phyloP scores from a whole-genome alignment of 2,888 invertebrate species.

The Acleris cristana region DNA sequence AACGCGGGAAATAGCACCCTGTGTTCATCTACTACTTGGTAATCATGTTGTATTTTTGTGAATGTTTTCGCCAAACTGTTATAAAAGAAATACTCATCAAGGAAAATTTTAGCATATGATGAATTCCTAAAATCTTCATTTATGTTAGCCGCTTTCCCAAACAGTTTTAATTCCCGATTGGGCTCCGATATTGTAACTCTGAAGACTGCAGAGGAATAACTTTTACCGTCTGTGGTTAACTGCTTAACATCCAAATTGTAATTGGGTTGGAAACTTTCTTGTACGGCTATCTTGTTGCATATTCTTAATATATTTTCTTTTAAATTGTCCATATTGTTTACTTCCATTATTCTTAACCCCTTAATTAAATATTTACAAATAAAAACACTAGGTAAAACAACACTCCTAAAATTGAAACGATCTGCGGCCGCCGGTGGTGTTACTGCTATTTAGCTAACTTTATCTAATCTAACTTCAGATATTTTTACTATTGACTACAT shows the following conservation, averaged over 20 bases:
- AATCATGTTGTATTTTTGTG: slow-evolving; percentile 23
- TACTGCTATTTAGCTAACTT: no score
- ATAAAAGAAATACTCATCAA: slow-evolving; percentile 29
- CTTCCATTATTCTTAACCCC: background rate
- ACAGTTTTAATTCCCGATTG: slow-evolving; percentile 25
- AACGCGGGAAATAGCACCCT: slow-evolving; percentile 29
- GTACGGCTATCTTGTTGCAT: slow-evolving; percentile 16
- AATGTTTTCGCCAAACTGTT: slow-evolving; percentile 18
- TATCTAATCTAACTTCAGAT: background rate
- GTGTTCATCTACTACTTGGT: slow-evolving; percentile 19
- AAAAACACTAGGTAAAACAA: no score
- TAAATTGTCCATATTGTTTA: slow-evolving; percentile 13
- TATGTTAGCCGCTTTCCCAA: slow-evolving; percentile 28
- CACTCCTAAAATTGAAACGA: no score
- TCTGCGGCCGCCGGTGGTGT: no score
- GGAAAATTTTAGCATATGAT: slow-evolving; percentile 11
- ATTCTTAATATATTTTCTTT: slow-evolving; percentile 9
- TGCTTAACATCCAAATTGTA: slow-evolving; percentile 13
- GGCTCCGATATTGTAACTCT: slow-evolving; percentile 12
- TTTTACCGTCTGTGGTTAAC: slow-evolving; percentile 7
- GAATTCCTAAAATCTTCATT: slow-evolving; percentile 17
- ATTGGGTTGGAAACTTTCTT: slow-evolving; percentile 5
- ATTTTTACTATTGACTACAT: background rate
- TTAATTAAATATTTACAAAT: background rate
- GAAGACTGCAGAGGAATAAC: slow-evolving; percentile 20